These are phyloP conservation scores for Cosmorhoe ocellata DNA, from an alignment of 2,888 invertebrate genomes.

Conservation along the genomic window DNA sequence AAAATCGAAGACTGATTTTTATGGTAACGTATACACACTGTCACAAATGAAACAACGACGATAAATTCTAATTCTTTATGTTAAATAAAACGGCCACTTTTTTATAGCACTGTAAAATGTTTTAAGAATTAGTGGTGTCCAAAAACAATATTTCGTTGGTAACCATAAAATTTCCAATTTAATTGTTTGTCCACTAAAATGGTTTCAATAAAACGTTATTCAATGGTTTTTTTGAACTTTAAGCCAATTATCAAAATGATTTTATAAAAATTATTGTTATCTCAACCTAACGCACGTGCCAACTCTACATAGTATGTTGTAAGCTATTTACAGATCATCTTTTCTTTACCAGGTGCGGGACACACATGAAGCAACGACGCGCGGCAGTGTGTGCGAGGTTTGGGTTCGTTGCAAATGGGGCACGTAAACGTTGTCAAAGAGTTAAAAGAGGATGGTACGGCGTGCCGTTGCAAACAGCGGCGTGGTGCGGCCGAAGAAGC, in stretches of 20 bases:
- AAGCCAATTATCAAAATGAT: too few relatives aligned
- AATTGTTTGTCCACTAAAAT: conserved; percentile 43
- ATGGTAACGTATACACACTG: conserved; percentile 54
- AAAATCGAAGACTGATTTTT: conserved; percentile 53
- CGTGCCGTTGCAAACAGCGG: too few relatives aligned
- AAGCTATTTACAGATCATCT: conserved; percentile 59
- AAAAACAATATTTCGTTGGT: conserved; percentile 60
- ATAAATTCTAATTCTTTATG: conserved; percentile 67
- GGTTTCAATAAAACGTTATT: conserved; percentile 21
- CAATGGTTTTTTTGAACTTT: conserved; percentile 23
- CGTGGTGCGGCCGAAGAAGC: too few relatives aligned
- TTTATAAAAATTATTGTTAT: conserved; percentile 1
- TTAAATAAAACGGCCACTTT: conserved; percentile 60
- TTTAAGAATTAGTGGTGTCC: conserved; percentile 54
- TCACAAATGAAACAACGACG: conserved; percentile 62
- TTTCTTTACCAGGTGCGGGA: too few relatives aligned
- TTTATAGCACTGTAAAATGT: conserved; percentile 63
- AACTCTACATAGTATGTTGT: conserved; percentile 51
- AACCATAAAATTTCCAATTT: conserved; percentile 53
- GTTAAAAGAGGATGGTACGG: too few relatives aligned
- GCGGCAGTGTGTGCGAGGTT: too few relatives aligned
- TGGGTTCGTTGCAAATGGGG: too few relatives aligned
- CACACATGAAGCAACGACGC: too few relatives aligned
- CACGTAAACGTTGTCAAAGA: too few relatives aligned
- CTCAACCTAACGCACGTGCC: conserved; percentile 28